phyloP scores from a whole-genome alignment of 2,888 invertebrate species.

The Gerris lacustris region DNA sequence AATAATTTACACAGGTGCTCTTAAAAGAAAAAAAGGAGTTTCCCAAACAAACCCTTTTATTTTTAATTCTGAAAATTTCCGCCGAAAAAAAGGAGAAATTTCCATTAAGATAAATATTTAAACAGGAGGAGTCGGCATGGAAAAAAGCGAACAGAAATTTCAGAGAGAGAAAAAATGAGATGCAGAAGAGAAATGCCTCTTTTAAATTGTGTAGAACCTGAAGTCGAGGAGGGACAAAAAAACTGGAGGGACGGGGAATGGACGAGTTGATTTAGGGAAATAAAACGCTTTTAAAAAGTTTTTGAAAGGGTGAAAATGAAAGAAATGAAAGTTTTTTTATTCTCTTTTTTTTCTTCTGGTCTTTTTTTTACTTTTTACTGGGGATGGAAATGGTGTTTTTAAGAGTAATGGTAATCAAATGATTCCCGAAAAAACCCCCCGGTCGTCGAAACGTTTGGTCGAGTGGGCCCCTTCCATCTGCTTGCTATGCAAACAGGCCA shows the following conservation, averaged over 20 bases:
- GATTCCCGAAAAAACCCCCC: neutral
- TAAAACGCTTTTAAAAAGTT: conserved; percentile 2
- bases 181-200: conserved; percentile 2
- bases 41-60: no score
- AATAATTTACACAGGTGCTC: no score
- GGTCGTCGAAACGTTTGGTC: neutral
- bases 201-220: neutral
- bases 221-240: neutral
- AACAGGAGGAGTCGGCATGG: conserved; percentile 1
- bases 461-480: neutral
- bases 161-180: neutral
- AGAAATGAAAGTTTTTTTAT: neutral
- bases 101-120: conserved; percentile 5
- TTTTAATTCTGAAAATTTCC: no score
- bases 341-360: neutral
- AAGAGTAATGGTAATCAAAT: neutral
- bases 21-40: no score
- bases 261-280: conserved; percentile 5
- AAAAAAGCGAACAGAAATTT: neutral
- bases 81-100: neutral
- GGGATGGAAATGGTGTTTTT: neutral
- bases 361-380: neutral
- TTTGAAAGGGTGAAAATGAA: conserved; percentile 2
- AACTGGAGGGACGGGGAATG: neutral
- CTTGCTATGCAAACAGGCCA: conserved; percentile 1